phyloP scores from a whole-genome alignment of 2,113 vertebrate species.

The Marmota flaviventris region DNA sequence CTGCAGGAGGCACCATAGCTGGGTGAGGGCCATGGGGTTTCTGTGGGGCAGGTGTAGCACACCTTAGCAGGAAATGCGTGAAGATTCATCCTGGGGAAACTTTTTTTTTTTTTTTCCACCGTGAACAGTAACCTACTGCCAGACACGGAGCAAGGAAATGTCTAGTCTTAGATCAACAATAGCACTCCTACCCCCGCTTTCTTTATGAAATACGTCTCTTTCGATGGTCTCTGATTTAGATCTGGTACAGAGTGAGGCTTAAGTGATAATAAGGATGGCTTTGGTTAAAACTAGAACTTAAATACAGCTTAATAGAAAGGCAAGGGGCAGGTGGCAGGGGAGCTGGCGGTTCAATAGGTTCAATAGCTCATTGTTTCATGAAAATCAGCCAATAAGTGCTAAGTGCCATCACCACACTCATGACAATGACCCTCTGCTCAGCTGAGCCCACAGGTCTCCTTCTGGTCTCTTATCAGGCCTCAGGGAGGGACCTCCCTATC shows the following conservation, averaged over 20 bases:
- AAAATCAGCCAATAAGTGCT: background rate
- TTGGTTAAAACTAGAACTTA: background rate
- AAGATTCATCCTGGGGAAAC: background rate
- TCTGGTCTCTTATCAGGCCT: background rate
- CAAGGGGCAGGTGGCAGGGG: background rate
- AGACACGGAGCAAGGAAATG: constrained; percentile 15
- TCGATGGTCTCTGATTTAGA: background rate
- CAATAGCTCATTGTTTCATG: background rate
- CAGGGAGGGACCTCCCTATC: background rate
- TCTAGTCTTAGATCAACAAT: constrained; percentile 20
- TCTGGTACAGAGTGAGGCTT: constrained; percentile 37
- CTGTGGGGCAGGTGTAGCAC: background rate
- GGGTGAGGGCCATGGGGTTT: background rate
- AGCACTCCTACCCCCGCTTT: background rate
- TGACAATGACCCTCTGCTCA: background rate
- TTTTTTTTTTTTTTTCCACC: constrained; percentile 5
- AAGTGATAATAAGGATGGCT: background rate
- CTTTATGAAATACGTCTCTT: background rate
- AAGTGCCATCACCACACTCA: background rate
- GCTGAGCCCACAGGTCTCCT: background rate
- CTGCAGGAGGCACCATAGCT: background rate
- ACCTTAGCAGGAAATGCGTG: background rate
- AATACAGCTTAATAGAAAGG: background rate
- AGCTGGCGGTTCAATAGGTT: background rate
- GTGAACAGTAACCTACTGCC: background rate